Evolutionary conservation across 1,140 invertebrate species (phyloP).

Genomic region (Aplysia californica): DNA sequence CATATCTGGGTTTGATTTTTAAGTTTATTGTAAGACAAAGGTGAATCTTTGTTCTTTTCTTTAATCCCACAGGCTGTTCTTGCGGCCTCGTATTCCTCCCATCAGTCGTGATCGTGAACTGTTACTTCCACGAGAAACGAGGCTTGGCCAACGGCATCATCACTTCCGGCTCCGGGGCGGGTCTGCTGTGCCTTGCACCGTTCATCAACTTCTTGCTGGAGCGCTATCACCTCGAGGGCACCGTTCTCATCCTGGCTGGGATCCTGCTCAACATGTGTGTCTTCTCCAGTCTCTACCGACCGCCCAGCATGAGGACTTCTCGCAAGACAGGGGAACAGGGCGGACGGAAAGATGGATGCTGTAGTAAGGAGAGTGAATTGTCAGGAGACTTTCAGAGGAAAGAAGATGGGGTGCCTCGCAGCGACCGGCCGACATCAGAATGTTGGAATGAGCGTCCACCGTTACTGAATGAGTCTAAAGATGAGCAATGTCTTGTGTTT

Average conservation of each 20-base stretch:
- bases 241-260: conserved; percentile 77
- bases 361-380: background rate
- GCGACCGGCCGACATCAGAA: too few species aligned
- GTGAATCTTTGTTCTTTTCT: too few species aligned
- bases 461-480: too few species aligned
- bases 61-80: conserved; percentile 71
- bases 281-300: conserved; percentile 73
- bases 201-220: conserved; percentile 75
- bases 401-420: background rate
- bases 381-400: too few species aligned
- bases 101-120: conserved; percentile 95
- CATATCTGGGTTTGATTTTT: too few species aligned
- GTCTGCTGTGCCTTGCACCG: conserved; percentile 78
- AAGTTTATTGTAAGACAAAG: too few species aligned
- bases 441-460: too few species aligned
- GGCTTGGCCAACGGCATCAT: conserved; percentile 96
- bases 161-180: conserved; percentile 94
- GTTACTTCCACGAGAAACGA: conserved; percentile 96
- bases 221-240: conserved; percentile 76
- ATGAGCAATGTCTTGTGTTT: too few species aligned
- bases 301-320: background rate
- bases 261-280: conserved; percentile 92
- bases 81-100: conserved; percentile 97
- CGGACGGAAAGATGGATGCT: background rate
- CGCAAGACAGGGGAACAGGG: background rate